phyloP scores from a whole-genome alignment of 53 echinoderm and acorn worm species.

The Henricia sp. region DNA sequence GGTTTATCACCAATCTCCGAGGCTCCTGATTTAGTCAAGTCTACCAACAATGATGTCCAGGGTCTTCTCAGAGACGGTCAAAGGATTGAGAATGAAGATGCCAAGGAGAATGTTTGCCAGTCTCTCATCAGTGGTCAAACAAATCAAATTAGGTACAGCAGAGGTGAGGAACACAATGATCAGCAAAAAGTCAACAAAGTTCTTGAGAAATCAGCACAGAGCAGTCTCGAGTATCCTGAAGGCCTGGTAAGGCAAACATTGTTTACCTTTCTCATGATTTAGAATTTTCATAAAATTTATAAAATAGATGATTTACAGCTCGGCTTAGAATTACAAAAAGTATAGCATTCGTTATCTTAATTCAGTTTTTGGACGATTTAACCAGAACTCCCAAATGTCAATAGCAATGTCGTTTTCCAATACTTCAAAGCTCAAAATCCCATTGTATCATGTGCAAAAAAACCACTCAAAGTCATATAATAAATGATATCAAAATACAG shows the following conservation, averaged over 20 bases:
- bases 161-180: constrained; percentile 69
- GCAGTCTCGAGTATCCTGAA: constrained; percentile 17
- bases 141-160: constrained; percentile 70
- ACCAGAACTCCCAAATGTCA: too few relatives aligned
- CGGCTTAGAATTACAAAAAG: too few relatives aligned
- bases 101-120: not conserved
- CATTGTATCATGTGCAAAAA: too few relatives aligned
- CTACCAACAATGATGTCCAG: constrained; percentile 25
- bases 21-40: constrained; percentile 61
- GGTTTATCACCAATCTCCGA: constrained; percentile 79
- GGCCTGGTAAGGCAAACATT: constrained; percentile 68
- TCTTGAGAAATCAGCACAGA: not conserved
- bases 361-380: too few relatives aligned
- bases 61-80: not conserved
- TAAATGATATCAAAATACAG: too few relatives aligned
- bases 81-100: not conserved
- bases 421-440: too few relatives aligned
- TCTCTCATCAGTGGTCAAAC: constrained; percentile 8
- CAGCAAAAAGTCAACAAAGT: not conserved
- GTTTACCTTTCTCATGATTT: too few relatives aligned
- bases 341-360: too few relatives aligned
- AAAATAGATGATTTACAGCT: too few relatives aligned
- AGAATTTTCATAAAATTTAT: too few relatives aligned
- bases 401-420: too few relatives aligned
- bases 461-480: too few relatives aligned